Base-by-base conservation (phyloP, 2,113 vertebrate species). In the Dicrurus megarhynchus region DNA sequence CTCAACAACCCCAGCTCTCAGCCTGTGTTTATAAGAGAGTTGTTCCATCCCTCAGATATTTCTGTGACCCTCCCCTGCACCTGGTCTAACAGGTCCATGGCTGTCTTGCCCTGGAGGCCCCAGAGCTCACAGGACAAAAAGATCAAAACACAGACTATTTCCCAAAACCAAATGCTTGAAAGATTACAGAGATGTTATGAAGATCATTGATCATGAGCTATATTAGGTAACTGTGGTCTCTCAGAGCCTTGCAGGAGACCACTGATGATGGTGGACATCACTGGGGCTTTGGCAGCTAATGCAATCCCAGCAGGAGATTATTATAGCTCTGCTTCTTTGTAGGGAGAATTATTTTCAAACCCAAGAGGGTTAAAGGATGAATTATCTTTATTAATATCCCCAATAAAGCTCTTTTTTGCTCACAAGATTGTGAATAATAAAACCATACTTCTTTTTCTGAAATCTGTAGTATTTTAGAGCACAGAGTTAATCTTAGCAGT, bases 81-180 rank as follows among this genome's bases (percentile, higher is more conserved):
- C 10, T 14, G 10, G 5, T 65, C 3, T 1, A 60, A 50, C 13
- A 32, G 1, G 3, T 56, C 28, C 7, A 4, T 56, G 28, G 14
- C 10, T 39, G 15, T 60, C 50, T 61, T 47, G 4, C 15, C 11
- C 33, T 50, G 19, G 16, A 19, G 10, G 19, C 8, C 13, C 4
- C 49, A 64, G 24, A 49, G 5, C 3, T 59, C 60, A 42, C 17
- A 59, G 44, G 49, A 64, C 20, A n/a, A 63, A 67, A 37, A 21
- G 9, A 39, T 26, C 7, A 59, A 63, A 89, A 71, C n/a, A 26
- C 33, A 39, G 28, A 11, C 16, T 19, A 32, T 10, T 57, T 70
- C 13, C 42, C 47, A 8, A 56, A 88, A 82, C 2, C 13, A 82
- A 74, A 32, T 3, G 1, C 6, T 75, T 49, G 28, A 74, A 79